phyloP scores from a whole-genome alignment of 1,140 invertebrate species.

The Gonatopus flavifemur region DNA sequence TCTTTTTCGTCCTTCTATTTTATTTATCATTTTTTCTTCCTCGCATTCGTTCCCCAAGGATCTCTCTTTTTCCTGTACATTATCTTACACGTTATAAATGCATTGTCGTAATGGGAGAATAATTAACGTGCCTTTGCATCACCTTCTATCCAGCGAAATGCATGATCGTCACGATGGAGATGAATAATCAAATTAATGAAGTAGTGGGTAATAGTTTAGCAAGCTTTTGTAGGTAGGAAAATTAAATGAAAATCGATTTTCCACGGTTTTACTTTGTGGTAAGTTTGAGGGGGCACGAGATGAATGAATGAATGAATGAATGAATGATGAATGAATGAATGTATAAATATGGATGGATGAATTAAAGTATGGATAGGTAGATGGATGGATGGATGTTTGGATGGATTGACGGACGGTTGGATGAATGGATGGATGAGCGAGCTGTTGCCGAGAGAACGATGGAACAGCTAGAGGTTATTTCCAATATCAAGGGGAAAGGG shows the following conservation, averaged over 20 bases:
- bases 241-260: conserved; percentile 30
- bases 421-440: not conserved
- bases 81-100: no score
- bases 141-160: not conserved
- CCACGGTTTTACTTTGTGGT: conserved; percentile 5
- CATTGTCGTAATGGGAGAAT: no score
- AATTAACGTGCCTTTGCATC: not conserved
- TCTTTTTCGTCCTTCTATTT: no score
- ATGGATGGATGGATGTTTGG: not conserved
- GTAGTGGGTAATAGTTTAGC: not conserved
- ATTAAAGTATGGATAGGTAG: not conserved
- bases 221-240: conserved; percentile 16
- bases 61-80: no score
- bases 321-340: not conserved
- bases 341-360: not conserved
- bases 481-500: not conserved
- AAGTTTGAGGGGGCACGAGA: not conserved
- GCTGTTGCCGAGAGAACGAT: not conserved
- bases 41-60: no score
- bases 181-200: conserved; percentile 17
- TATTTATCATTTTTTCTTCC: no score
- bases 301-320: not conserved
- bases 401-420: not conserved
- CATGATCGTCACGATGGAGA: conserved; percentile 8
- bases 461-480: not conserved